These are phyloP conservation scores for Ricordea florida DNA, from an alignment of 92 coral and sea anemone species.

Conservation along the genomic window DNA sequence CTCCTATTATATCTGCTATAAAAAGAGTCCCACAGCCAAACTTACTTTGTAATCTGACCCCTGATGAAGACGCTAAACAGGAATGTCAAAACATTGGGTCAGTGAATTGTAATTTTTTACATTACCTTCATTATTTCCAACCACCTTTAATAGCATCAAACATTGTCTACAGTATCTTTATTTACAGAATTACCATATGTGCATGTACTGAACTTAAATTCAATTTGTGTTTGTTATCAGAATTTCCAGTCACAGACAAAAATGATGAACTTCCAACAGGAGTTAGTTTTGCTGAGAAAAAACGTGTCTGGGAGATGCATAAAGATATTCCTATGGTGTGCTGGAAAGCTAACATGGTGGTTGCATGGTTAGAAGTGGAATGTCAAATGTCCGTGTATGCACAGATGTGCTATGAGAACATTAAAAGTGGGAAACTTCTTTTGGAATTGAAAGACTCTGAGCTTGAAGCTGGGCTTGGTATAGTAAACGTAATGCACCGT, in stretches of 20 bases:
- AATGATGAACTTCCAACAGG: neutral
- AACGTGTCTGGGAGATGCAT: slow-evolving; percentile 85
- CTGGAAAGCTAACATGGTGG: slow-evolving; percentile 94
- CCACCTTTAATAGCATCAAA: too few species aligned
- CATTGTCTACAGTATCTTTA: too few species aligned
- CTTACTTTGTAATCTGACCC: too few species aligned
- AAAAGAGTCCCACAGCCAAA: too few species aligned
- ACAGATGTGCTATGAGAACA: slow-evolving; percentile 90
- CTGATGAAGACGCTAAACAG: too few species aligned
- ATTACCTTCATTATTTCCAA: too few species aligned
- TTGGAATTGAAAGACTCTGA: slow-evolving; percentile 89
- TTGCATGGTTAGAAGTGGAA: slow-evolving; percentile 95
- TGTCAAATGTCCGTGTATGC: slow-evolving; percentile 96
- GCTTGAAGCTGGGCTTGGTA: slow-evolving; percentile 84
- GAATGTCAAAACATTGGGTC: too few species aligned
- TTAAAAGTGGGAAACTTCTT: slow-evolving; percentile 90
- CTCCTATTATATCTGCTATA: too few species aligned
- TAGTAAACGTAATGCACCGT: slow-evolving; percentile 79
- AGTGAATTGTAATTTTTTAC: too few species aligned
- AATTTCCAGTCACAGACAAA: slow-evolving; percentile 9
- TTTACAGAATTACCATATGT: too few species aligned
- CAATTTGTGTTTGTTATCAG: neutral
- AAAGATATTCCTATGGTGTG: slow-evolving; percentile 88
- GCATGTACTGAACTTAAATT: too few species aligned
- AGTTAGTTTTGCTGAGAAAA: slow-evolving; percentile 57